Evolutionary conservation across 2,888 invertebrate genomes (phyloP).

Genomic region (Rotaria sp.): DNA sequence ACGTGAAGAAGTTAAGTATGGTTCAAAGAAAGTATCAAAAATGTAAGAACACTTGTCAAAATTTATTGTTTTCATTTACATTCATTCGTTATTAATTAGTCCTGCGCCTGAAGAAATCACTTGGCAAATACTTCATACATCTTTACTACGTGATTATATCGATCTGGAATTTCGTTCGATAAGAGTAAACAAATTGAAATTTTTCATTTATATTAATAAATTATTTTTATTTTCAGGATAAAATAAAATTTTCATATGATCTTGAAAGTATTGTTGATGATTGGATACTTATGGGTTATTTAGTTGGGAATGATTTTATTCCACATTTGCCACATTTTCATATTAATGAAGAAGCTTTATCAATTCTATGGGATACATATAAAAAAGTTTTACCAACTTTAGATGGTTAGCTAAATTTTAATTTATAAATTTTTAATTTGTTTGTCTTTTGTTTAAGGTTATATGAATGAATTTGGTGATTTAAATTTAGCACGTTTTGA

Average conservation of each 20-base stretch:
- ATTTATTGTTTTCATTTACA: neutral
- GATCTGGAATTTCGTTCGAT: conserved; percentile 75
- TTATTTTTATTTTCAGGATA: conserved; percentile 64
- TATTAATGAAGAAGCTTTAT: conserved; percentile 88
- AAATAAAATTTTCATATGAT: conserved; percentile 83
- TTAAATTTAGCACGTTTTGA: conserved; percentile 77
- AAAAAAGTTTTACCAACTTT: conserved; percentile 88
- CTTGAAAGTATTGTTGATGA: conserved; percentile 91
- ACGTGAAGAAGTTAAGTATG: conserved; percentile 72
- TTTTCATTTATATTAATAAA: conserved; percentile 58
- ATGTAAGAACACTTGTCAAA: neutral
- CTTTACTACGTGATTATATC: conserved; percentile 83
- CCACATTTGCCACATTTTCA: conserved; percentile 95
- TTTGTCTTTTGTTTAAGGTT: conserved; percentile 62
- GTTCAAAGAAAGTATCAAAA: conserved; percentile 19
- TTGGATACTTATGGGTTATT: conserved; percentile 98
- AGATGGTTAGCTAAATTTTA: conserved; percentile 82
- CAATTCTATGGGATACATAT: conserved; percentile 80
- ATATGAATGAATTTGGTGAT: conserved; percentile 80
- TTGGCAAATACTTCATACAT: conserved; percentile 80
- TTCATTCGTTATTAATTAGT: conserved; percentile 59
- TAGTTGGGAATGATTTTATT: conserved; percentile 95
- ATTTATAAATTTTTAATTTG: conserved; percentile 62
- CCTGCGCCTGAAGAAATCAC: conserved; percentile 65
- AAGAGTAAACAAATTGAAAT: conserved; percentile 95